Evolutionary conservation across 2,888 invertebrate species (phyloP), one percentile per base, ranked within the genome.

Genomic region (Drosophila cyrtoloma): DNA sequence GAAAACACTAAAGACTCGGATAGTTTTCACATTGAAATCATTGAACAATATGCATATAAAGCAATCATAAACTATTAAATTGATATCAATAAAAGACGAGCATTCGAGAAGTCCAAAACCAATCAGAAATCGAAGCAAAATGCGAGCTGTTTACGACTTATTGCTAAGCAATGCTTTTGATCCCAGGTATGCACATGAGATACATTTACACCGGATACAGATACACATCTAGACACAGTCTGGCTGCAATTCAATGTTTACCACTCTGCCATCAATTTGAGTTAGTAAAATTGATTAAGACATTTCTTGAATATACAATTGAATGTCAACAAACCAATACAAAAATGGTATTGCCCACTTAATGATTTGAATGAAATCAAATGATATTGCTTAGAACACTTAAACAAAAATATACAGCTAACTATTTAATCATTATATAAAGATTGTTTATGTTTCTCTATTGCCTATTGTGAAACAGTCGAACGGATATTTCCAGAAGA

Each of bases 141-240:
- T 92, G 92, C 88, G 90, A 47, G 77, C 63, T 76, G 77, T 84
- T 60, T 92, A 78, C 78, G 92, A 91, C 62, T 71, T 92, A 26
- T 79, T 91, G 82, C 80, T 91, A 66, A 83, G 79, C 81, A 84
- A 86, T 52, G 83, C 88, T 59, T 91, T 92, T 72, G 92, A 92
- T 66, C 67, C 85, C 84, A 92, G 92, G 92, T 92, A 92, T 58
- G 77, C 14, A 19, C 28, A 51, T 6, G 5, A 60, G 52, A 59
- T 75, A 42, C 39, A 60, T 47, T 52, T 50, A 9, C 42, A 62
- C 35, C 33, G 14, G 14, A 26, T 26, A 6, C 30, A 50, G 42
- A 56, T 33, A 44, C 22, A 39, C 7, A 47, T 47, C 14, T 14
- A 0, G 47, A 7, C 14, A 22, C 7, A 22, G 14, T 35, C 35